phyloP scores from a whole-genome alignment of 2,113 vertebrate species.

The Odobenus rosmarus region DNA sequence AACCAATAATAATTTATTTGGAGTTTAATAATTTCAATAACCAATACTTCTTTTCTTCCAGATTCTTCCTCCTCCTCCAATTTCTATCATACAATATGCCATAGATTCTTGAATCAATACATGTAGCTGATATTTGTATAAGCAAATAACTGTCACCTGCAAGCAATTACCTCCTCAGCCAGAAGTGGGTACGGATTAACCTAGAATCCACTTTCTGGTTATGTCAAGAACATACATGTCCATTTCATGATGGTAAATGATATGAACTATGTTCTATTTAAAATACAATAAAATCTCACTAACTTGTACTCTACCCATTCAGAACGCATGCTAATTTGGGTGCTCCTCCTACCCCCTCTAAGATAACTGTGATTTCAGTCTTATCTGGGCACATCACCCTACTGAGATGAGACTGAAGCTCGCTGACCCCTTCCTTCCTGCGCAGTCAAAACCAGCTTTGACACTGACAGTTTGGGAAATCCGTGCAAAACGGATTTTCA shows the following conservation, averaged over 20 bases:
- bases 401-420: not conserved
- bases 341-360: not conserved
- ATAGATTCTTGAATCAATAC: not conserved
- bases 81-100: not conserved
- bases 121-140: not conserved
- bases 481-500: not conserved
- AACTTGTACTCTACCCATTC: not conserved
- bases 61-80: conserved; percentile 34
- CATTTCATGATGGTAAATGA: not conserved
- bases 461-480: not conserved
- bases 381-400: not conserved
- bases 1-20: conserved; percentile 1
- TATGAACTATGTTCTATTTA: not conserved
- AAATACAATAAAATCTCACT: not conserved
- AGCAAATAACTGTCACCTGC: not conserved
- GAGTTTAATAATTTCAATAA: conserved; percentile 2
- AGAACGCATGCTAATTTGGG: not conserved
- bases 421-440: not conserved
- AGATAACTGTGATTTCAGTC: not conserved
- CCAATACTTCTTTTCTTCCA: not conserved
- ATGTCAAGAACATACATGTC: not conserved
- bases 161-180: not conserved
- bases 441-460: not conserved
- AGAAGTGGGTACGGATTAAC: not conserved
- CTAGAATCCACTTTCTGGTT: not conserved